phyloP scores from a whole-genome alignment of 2,888 invertebrate genomes.

The Flabesymbios commensalis region DNA sequence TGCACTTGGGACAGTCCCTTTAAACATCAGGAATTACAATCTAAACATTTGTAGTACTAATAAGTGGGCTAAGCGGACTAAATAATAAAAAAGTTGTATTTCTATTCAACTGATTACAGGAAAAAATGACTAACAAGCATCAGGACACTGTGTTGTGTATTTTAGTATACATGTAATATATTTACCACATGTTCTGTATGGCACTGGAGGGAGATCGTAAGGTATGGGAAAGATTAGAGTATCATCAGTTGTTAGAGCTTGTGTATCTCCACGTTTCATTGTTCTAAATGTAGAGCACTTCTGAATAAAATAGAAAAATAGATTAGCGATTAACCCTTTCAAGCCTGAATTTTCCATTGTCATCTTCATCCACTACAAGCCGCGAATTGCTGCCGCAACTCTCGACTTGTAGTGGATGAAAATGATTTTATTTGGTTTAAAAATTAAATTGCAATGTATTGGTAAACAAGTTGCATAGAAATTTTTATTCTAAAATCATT shows the following conservation, averaged over 20 bases:
- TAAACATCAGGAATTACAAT: neutral
- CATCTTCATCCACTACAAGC: too few relatives aligned
- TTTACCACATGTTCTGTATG: slow-evolving; percentile 67
- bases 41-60: neutral
- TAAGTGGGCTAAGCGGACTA: neutral
- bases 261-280: too few relatives aligned
- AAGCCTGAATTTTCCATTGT: too few relatives aligned
- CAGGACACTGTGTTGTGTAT: too few relatives aligned
- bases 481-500: too few relatives aligned
- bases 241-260: neutral
- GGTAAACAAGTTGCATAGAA: neutral
- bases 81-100: neutral
- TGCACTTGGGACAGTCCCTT: too few relatives aligned
- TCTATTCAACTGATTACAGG: neutral
- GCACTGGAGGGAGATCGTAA: slow-evolving; percentile 79
- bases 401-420: too few relatives aligned
- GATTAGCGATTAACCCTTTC: neutral
- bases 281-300: too few relatives aligned
- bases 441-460: neutral
- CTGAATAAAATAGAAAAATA: neutral
- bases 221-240: slow-evolving; percentile 69
- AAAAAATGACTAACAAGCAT: too few relatives aligned
- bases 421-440: too few relatives aligned
- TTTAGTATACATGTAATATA: neutral
- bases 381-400: too few relatives aligned